Conservation (phyloP, 1,140 invertebrate species). For the Drosophila punjabiensis region DNA sequence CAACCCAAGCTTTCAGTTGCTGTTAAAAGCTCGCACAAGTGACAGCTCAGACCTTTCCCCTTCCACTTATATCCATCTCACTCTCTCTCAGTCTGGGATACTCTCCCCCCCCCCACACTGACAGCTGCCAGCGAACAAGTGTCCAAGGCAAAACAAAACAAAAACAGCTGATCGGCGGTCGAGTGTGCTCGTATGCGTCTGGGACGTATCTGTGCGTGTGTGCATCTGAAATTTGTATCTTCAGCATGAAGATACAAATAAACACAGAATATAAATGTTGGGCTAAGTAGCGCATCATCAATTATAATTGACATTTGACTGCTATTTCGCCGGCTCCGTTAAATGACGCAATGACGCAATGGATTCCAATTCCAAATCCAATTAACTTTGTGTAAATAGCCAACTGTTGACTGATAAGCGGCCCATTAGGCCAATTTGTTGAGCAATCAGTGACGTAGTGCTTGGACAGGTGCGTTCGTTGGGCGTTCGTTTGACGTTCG, state of each 20-base stretch:
- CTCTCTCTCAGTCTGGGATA: background rate
- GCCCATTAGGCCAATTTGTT: constrained; percentile 26
- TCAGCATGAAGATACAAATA: background rate
- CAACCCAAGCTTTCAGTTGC: constrained; percentile 11
- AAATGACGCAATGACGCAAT: constrained; percentile 38
- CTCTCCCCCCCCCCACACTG: background rate
- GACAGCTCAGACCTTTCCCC: constrained; percentile 4
- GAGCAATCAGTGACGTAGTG: constrained; percentile 33
- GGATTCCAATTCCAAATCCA: constrained; percentile 29
- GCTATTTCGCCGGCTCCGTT: background rate
- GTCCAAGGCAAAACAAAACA: constrained; percentile 75
- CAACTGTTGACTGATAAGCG: constrained; percentile 49
- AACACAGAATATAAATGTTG: constrained; percentile 4
- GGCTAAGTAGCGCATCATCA: constrained; percentile 28
- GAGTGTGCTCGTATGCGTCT: background rate
- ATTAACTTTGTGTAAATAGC: constrained; percentile 12
- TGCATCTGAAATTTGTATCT: constrained; percentile 21
- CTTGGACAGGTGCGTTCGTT: constrained; percentile 8
- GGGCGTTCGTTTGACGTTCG: constrained; percentile 21
- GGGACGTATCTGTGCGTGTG: constrained; percentile 3
- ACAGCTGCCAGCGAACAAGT: constrained; percentile 68
- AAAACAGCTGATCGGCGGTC: constrained; percentile 65
- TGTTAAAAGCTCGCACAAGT: constrained; percentile 12
- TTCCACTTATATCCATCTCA: background rate
- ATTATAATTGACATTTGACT: constrained; percentile 51